Percentiles rank a stretch among this genome's conserved stretches.
These are phyloP conservation scores for Pycnonotus jocosus DNA, from an alignment of 2,113 vertebrate genomes.

Conservation along the genomic window DNA sequence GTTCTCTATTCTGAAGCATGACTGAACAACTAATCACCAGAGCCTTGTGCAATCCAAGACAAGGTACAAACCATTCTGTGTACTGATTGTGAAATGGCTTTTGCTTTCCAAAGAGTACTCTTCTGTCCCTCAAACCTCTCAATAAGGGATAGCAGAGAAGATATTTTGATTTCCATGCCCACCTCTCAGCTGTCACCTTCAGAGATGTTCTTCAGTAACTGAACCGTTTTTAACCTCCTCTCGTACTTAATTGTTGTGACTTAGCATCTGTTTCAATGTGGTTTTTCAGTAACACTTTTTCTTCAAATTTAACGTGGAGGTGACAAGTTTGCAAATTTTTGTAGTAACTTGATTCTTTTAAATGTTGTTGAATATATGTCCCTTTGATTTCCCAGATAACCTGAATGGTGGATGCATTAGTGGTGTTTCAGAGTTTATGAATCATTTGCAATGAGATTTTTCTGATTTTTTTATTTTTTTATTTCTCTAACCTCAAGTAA, in stretches of 20 bases:
- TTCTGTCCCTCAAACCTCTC: background rate
- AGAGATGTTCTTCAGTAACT: background rate
- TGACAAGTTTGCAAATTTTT: background rate
- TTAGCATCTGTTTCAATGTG: background rate
- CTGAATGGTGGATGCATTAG: background rate
- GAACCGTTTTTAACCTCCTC: background rate
- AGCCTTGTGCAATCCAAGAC: background rate
- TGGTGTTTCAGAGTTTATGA: background rate
- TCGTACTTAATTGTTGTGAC: background rate
- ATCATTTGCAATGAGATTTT: background rate
- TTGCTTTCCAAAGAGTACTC: background rate
- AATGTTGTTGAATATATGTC: background rate
- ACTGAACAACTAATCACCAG: background rate
- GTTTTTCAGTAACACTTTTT: background rate
- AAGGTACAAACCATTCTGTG: background rate
- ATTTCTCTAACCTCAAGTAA: background rate
- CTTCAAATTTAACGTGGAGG: background rate
- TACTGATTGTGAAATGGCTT: background rate
- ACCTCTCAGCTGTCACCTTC: background rate
- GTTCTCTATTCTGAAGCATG: background rate
- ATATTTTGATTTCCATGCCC: background rate
- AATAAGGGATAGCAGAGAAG: background rate
- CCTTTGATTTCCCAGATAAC: background rate
- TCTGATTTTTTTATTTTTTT: background rate
- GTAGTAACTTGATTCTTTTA: background rate